Evolutionary conservation across 2,113 vertebrate genomes (phyloP).

Genomic region (Willisornis vidua): DNA sequence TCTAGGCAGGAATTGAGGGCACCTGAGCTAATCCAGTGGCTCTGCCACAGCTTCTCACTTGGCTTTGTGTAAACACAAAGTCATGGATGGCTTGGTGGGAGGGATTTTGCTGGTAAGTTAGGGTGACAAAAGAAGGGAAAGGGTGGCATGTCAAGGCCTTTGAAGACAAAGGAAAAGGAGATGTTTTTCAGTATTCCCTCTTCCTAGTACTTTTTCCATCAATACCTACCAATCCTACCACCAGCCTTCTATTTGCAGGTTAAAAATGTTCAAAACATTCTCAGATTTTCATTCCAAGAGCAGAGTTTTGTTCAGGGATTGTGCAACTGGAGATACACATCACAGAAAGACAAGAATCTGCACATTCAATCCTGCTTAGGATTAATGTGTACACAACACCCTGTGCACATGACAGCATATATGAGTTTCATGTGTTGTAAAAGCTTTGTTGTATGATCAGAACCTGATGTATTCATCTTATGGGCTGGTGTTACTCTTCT

Average conservation of each 20-base stretch:
- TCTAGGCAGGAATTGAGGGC: background rate
- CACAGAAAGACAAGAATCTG: background rate
- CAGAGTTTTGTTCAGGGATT: background rate
- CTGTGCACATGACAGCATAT: background rate
- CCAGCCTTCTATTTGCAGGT: background rate
- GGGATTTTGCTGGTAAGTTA: background rate
- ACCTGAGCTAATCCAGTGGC: background rate
- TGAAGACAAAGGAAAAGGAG: background rate
- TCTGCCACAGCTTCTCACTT: background rate
- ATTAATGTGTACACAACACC: background rate
- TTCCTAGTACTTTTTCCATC: background rate
- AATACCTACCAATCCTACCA: background rate
- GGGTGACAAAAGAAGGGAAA: background rate
- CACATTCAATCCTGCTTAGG: background rate
- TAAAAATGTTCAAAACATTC: background rate
- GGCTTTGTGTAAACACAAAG: background rate
- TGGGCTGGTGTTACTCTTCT: slow-evolving; percentile 19
- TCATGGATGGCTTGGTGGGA: background rate
- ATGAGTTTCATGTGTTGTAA: slow-evolving; percentile 1
- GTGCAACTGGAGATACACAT: background rate
- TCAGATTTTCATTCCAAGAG: background rate
- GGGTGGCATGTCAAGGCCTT: background rate
- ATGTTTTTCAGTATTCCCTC: background rate
- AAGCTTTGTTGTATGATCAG: slow-evolving; percentile 37
- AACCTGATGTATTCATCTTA: slow-evolving; percentile 26